These are phyloP conservation scores for Gopherus evgoodei DNA, from an alignment of 2,113 vertebrate species.

Conservation along the genomic window DNA sequence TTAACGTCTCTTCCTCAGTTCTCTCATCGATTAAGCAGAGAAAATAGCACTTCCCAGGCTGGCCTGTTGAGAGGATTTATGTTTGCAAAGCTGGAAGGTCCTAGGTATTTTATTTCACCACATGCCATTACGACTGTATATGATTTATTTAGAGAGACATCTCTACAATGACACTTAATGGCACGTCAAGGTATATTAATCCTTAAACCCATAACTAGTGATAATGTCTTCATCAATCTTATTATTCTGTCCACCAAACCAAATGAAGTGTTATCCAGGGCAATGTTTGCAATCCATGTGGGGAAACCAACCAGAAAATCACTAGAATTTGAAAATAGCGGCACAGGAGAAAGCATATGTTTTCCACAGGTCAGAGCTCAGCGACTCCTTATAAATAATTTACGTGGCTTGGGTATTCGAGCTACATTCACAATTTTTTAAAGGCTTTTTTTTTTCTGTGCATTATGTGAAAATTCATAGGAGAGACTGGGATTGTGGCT, in stretches of 20 bases:
- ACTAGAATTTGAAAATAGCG: background rate
- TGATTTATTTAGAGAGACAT: background rate
- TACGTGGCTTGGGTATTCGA: accelerated
- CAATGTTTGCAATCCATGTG: background rate
- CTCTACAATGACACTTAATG: background rate
- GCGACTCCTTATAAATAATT: background rate
- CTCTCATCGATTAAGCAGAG: background rate
- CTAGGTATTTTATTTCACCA: background rate
- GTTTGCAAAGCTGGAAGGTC: background rate
- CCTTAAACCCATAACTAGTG: background rate
- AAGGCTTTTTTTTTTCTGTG: background rate
- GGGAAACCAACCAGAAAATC: background rate
- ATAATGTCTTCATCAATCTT: background rate
- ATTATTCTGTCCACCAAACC: background rate
- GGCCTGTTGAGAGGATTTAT: background rate
- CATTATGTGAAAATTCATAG: background rate
- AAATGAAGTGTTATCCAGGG: background rate
- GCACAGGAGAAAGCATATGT: background rate
- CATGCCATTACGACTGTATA: background rate
- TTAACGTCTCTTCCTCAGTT: background rate
- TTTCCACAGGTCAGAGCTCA: background rate
- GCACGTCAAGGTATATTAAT: background rate
- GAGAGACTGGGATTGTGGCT: background rate
- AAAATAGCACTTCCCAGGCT: background rate
- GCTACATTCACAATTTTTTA: background rate